Evolutionary conservation across 2,888 invertebrate species (phyloP).

Genomic region (Drosophila subquinaria): DNA sequence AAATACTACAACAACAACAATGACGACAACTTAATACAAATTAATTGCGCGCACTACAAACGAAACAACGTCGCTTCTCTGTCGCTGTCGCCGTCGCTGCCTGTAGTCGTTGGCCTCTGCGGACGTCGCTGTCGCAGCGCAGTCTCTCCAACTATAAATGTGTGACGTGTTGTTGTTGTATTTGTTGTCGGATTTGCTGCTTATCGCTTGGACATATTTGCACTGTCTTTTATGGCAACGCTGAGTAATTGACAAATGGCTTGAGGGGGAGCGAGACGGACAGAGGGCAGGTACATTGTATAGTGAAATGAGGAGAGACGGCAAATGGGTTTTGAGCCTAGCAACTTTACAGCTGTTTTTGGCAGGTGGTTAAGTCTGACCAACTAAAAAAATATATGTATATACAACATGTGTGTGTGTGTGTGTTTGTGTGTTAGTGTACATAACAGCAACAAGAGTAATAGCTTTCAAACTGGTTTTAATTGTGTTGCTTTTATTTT

Average conservation of each 20-base stretch:
- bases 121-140: slow-evolving; percentile 24
- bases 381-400: not conserved
- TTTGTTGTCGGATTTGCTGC: slow-evolving; percentile 56
- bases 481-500: slow-evolving; percentile 30
- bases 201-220: slow-evolving; percentile 61
- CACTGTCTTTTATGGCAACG: slow-evolving; percentile 63
- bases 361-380: slow-evolving; percentile 32
- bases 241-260: slow-evolving; percentile 61
- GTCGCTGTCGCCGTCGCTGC: slow-evolving; percentile 6
- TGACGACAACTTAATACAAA: slow-evolving; percentile 60
- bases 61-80: slow-evolving; percentile 43
- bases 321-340: slow-evolving; percentile 35
- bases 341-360: slow-evolving; percentile 35
- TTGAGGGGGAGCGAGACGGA: not conserved
- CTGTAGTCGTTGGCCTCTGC: slow-evolving; percentile 43
- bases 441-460: slow-evolving; percentile 19
- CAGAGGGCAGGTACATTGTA: not conserved
- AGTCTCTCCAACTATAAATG: slow-evolving; percentile 45
- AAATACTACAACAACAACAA: slow-evolving; percentile 33
- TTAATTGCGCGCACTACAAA: slow-evolving; percentile 70
- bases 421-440: not conserved
- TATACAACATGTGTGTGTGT: slow-evolving; percentile 2
- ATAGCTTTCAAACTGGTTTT: slow-evolving; percentile 55
- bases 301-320: not conserved
- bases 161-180: slow-evolving; percentile 23